Evolutionary conservation across 1,140 invertebrate species (phyloP).

Genomic region (Drosophila cardini): DNA sequence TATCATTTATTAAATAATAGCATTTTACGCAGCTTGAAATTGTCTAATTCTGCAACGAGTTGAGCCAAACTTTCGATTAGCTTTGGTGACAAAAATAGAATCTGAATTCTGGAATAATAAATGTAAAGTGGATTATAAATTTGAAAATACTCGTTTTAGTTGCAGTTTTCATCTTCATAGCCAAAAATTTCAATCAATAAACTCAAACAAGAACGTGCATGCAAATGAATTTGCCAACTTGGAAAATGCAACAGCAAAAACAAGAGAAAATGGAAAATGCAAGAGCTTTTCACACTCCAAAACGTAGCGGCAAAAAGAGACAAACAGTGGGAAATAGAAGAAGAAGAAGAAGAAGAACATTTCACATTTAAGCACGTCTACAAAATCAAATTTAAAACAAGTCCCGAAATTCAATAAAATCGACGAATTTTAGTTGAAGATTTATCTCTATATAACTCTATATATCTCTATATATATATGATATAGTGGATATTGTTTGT

Average conservation of each 20-base stretch:
- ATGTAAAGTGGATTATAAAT: slow-evolving; percentile 17
- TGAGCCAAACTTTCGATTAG: slow-evolving; percentile 2
- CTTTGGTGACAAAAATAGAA: not conserved
- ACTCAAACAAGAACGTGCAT: slow-evolving; percentile 47
- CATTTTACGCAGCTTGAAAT: slow-evolving; percentile 24
- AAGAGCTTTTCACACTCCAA: not conserved
- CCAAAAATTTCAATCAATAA: slow-evolving; percentile 51
- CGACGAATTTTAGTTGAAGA: slow-evolving; percentile 1
- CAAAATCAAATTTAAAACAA: not conserved
- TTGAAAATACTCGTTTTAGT: not conserved
- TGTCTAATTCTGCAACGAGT: slow-evolving; percentile 16
- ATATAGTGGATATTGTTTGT: not conserved
- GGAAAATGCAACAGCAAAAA: slow-evolving; percentile 27
- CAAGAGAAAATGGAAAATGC: not conserved
- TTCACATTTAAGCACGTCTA: slow-evolving; percentile 11
- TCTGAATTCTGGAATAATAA: not conserved
- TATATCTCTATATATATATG: not conserved
- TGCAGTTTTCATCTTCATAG: not conserved
- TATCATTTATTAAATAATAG: slow-evolving; percentile 60
- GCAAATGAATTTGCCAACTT: slow-evolving; percentile 50
- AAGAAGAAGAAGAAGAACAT: not conserved
- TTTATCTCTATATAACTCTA: too few relatives aligned
- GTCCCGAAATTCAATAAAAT: not conserved
- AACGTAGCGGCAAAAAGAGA: not conserved
- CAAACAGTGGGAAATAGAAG: not conserved